Evolutionary conservation across 1,140 invertebrate genomes (phyloP).

Genomic region (Zaprionus gabonicus): DNA sequence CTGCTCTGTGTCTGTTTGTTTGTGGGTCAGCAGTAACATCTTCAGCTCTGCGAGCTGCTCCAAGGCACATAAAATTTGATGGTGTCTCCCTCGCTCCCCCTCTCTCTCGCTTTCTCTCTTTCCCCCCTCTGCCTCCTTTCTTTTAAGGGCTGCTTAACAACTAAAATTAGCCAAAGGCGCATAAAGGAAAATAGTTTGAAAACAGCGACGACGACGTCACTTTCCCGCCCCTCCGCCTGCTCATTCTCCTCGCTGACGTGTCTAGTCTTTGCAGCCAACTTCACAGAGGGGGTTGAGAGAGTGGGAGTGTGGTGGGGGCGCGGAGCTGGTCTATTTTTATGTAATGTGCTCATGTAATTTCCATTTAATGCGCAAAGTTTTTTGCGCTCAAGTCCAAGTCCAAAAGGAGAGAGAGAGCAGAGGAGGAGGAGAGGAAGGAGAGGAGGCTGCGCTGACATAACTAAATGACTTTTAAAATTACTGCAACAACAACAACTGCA

Average conservation of each 20-base stretch:
- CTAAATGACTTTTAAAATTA: conserved; percentile 30
- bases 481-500: background rate
- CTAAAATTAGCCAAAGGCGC: conserved; percentile 54
- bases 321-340: conserved; percentile 35
- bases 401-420: background rate
- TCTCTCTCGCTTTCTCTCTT: background rate
- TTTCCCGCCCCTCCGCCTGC: background rate
- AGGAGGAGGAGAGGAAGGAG: no score
- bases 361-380: conserved; percentile 42
- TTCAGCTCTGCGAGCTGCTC: background rate
- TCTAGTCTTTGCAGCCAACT: conserved; percentile 25
- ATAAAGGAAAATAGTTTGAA: conserved; percentile 29
- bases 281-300: background rate
- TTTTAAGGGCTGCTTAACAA: conserved; percentile 32
- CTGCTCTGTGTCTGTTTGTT: conserved; percentile 24
- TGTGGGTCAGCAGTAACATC: conserved; percentile 58
- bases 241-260: background rate
- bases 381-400: conserved; percentile 19
- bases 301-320: background rate
- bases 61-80: conserved; percentile 62
- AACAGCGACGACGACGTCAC: conserved; percentile 35
- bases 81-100: conserved; percentile 16
- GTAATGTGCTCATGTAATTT: conserved; percentile 38
- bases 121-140: background rate
- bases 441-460: conserved; percentile 29